Percentiles rank a stretch among this genome's conserved stretches.
phyloP scores from a whole-genome alignment of 2,113 vertebrate genomes.

The Bothrops jararaca region DNA sequence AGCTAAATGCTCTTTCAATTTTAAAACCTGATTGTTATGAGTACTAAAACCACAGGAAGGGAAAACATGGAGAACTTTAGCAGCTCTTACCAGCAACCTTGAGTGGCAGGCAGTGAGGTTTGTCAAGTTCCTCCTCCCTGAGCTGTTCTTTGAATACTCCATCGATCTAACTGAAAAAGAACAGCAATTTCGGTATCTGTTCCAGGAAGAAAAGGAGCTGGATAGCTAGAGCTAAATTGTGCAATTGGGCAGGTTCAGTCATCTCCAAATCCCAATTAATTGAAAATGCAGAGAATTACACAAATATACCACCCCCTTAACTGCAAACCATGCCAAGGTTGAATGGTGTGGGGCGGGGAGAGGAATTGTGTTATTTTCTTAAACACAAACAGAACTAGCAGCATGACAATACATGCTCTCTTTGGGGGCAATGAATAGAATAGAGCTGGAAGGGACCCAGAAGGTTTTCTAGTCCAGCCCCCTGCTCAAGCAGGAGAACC shows the following conservation, averaged over 20 bases:
- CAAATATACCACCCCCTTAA: background rate
- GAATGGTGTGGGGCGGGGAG: background rate
- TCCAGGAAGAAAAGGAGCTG: background rate
- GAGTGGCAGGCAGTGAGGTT: background rate
- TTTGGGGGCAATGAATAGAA: background rate
- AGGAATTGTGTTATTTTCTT: background rate
- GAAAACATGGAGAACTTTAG: background rate
- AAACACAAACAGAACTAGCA: background rate
- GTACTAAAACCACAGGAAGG: background rate
- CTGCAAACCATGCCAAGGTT: background rate
- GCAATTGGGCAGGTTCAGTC: background rate
- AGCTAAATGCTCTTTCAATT: background rate
- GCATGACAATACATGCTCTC: background rate
- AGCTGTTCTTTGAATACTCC: background rate
- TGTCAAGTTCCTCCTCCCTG: background rate
- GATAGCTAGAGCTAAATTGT: background rate
- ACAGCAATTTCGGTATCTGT: background rate
- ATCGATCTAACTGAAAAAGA: background rate
- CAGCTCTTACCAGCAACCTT: background rate
- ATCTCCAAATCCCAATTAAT: background rate
- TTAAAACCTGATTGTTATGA: background rate
- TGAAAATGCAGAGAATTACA: background rate
- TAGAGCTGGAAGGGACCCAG: too few relatives aligned
- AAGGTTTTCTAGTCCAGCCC: too few relatives aligned
- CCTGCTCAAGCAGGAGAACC: too few relatives aligned